Conservation (phyloP, 2,888 invertebrate species). For the Hirtodrosophila duncani region DNA sequence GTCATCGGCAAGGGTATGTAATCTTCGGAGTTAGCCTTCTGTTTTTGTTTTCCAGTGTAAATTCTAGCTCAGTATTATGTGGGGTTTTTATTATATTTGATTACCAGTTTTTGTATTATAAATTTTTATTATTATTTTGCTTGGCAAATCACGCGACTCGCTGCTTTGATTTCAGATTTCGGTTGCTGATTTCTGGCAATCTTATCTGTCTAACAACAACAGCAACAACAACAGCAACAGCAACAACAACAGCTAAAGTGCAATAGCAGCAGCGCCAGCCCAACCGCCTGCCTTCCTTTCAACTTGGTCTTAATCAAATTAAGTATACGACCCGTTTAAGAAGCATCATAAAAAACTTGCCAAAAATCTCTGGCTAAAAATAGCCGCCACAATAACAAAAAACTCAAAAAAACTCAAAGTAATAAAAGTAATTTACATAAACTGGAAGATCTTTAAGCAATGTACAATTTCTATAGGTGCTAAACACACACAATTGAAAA, state of each 20-base stretch:
- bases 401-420: too few relatives aligned
- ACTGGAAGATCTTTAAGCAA: too few relatives aligned
- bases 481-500: too few relatives aligned
- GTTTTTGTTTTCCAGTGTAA: too few relatives aligned
- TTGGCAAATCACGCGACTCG: constrained; percentile 32
- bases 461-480: too few relatives aligned
- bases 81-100: background rate
- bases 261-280: constrained; percentile 2
- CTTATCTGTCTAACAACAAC: constrained; percentile 33
- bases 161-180: constrained; percentile 32
- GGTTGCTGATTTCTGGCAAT: constrained; percentile 27
- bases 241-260: constrained; percentile 17
- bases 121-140: constrained; percentile 16
- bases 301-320: constrained; percentile 33
- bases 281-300: background rate
- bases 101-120: constrained; percentile 17
- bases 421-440: too few relatives aligned
- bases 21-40: too few relatives aligned
- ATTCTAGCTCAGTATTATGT: too few relatives aligned
- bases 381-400: too few relatives aligned
- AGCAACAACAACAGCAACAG: background rate
- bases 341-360: too few relatives aligned
- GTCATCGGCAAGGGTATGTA: too few relatives aligned
- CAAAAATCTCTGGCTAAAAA: too few relatives aligned
- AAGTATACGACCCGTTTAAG: constrained; percentile 47